Base-by-base conservation (phyloP, 1,140 invertebrate species). In the Plectrocnemia conspersa region DNA sequence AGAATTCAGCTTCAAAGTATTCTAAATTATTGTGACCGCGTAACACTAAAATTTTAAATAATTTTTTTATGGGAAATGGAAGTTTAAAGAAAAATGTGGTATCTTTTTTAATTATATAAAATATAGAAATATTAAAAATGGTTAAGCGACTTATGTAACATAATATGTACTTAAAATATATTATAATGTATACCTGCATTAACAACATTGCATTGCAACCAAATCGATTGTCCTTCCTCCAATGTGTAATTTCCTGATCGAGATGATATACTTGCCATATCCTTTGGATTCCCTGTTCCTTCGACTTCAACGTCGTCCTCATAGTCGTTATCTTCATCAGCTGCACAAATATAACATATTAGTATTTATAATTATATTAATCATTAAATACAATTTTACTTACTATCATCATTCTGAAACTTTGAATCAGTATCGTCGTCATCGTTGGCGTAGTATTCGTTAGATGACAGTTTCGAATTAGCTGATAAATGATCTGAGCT, bases 181-280 rank as follows among this genome's bases (percentile, higher is more conserved):
- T 29, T 38, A n/a, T 11, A 60, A 62, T 66, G n/a, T n/a, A n/a
- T 61, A 69, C 69, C 65, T 32, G 63, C 55, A 54, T 69, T 66
- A 29, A 65, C 59, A 33, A 65, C 63, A 54, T 68, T 59, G 54
- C 69, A 71, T 2, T 68, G 69, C 32, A 71, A 59, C 52, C 58
- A 56, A n/a, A 68, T 63, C 15, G 59, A 67, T 5, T 65, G 61
- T 27, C 68, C 68, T n/a, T 50, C 56, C 7, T 58, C 47, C 7
- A 61, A 58, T 36, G 62, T 61, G 52, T 66, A 63, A 13, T 55
- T 49, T 23, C 16, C 27, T 3, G 50, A 25, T 29, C 40, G 35
- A 38, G 35, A 38, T 16, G 35, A 6, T 15, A 38, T 15, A 13
- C 18, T 15, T 6, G 35, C 11, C 5, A 16, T 6, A 9, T 38